phyloP scores from a whole-genome alignment of 2,797 vertebrate genomes.

The Buceros bicornis region DNA sequence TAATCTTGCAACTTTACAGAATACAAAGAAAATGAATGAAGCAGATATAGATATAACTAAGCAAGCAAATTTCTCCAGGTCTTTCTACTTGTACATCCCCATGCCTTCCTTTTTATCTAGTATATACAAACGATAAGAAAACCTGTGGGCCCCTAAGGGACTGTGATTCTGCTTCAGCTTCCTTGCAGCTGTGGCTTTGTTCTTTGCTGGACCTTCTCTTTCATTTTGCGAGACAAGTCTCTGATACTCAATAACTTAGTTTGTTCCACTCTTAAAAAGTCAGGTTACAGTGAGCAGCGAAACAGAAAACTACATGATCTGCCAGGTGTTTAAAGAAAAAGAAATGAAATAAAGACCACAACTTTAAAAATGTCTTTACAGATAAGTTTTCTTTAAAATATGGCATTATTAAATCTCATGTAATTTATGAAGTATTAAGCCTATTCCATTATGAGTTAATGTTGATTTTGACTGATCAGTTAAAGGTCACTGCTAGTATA shows the following conservation, averaged over 20 bases:
- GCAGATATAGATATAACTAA: not conserved
- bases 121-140: slow-evolving; percentile 47
- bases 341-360: not conserved
- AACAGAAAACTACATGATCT: not conserved
- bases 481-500: not conserved
- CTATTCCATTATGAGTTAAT: not conserved
- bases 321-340: not conserved
- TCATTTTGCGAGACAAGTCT: not conserved
- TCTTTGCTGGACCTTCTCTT: slow-evolving; percentile 36
- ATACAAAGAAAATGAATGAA: not conserved
- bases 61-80: not conserved
- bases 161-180: slow-evolving; percentile 33
- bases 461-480: not conserved
- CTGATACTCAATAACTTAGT: not conserved
- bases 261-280: not conserved
- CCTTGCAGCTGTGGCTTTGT: slow-evolving; percentile 58
- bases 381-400: not conserved
- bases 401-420: not conserved
- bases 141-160: not conserved
- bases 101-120: slow-evolving; percentile 37
- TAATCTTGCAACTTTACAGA: not conserved
- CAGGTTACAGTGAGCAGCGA: not conserved
- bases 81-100: not conserved
- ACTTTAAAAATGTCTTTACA: not conserved
- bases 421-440: not conserved